These are phyloP conservation scores for Diarsia mendica DNA, from an alignment of 2,888 invertebrate genomes.

Conservation along the genomic window DNA sequence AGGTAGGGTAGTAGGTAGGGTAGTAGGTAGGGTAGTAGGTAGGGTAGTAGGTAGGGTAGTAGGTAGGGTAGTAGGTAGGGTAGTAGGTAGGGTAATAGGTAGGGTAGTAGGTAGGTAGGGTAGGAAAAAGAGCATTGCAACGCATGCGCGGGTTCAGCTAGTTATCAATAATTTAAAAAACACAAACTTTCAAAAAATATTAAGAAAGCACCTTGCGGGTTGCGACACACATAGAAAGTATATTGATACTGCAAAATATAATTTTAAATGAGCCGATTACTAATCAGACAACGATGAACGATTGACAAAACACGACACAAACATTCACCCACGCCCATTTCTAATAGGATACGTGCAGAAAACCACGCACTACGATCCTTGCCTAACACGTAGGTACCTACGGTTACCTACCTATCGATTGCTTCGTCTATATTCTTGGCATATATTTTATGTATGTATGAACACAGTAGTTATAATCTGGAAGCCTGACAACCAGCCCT, in stretches of 20 bases:
- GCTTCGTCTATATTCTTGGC: background rate
- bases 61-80: no score
- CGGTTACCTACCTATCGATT: no score
- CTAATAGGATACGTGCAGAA: slow-evolving; percentile 29
- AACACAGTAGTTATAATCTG: background rate
- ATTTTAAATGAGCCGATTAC: slow-evolving; percentile 37
- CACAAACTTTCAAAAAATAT: background rate
- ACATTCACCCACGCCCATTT: slow-evolving; percentile 31
- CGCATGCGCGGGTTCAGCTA: no score
- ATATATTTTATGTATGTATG: background rate
- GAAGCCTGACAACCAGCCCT: background rate
- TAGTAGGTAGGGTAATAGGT: no score
- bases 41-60: no score
- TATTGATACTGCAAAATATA: background rate
- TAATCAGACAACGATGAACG: slow-evolving; percentile 29
- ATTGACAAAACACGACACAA: slow-evolving; percentile 25
- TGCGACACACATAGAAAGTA: background rate
- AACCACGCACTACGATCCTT: background rate
- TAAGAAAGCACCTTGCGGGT: background rate
- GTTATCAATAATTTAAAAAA: no score
- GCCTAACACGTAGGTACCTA: background rate
- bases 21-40: no score
- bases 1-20: no score
- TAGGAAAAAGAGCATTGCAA: no score
- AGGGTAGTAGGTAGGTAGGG: no score